A percentile compares a stretch with the other conserved stretches of the same genome.
These are phyloP conservation scores for Cheilosia grossa DNA, from an alignment of 2,888 invertebrate genomes.

Conservation along the genomic window DNA sequence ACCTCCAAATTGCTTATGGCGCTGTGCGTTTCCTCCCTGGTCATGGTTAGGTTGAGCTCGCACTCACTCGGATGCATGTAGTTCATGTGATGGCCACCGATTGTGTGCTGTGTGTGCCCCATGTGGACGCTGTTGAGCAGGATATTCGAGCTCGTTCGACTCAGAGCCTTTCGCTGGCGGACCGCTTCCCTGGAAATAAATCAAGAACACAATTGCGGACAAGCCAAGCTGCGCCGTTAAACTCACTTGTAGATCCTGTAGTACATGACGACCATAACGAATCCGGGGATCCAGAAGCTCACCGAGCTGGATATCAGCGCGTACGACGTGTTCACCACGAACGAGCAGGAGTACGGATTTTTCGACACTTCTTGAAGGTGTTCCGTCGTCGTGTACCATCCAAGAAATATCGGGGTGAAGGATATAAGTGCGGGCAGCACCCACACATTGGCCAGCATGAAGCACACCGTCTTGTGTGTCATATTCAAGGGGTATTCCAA, in stretches of 20 bases:
- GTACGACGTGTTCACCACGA: constrained; percentile 93
- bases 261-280: constrained; percentile 97
- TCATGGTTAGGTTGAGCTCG: constrained; percentile 83
- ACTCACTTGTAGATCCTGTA: constrained; percentile 88
- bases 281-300: constrained; percentile 96
- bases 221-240: not conserved
- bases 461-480: constrained; percentile 91
- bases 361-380: constrained; percentile 85
- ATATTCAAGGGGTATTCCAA: constrained; percentile 96
- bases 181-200: constrained; percentile 87
- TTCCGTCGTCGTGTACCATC: constrained; percentile 95
- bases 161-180: constrained; percentile 91
- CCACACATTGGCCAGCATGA: constrained; percentile 96
- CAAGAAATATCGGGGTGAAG: constrained; percentile 97
- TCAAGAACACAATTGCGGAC: constrained; percentile 38
- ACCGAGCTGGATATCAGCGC: constrained; percentile 95
- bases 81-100: constrained; percentile 85
- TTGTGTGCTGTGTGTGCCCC: constrained; percentile 89
- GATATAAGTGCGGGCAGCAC: constrained; percentile 95
- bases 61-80: constrained; percentile 86
- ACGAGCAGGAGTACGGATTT: constrained; percentile 91
- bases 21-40: constrained; percentile 82
- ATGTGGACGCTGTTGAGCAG: constrained; percentile 93
- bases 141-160: constrained; percentile 93
- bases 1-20: constrained; percentile 83